Percentiles rank a stretch among this genome's conserved stretches.
Conservation (phyloP, 2,888 invertebrate species). For the Stenodera caucasica region DNA sequence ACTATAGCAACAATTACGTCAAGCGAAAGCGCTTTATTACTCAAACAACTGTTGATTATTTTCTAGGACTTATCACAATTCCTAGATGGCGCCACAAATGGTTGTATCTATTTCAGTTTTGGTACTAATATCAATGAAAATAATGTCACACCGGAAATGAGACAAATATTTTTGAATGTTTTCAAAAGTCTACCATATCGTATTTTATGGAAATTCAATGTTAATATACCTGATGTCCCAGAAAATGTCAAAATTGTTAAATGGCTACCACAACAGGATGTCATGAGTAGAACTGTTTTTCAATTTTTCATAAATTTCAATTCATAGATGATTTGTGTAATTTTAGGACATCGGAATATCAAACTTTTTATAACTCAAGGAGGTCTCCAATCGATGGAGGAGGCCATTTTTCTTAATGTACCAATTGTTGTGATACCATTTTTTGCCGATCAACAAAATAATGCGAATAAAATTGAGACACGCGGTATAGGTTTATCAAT, state of each 20-base stretch:
- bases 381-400: slow-evolving; percentile 38
- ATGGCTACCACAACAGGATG: slow-evolving; percentile 47
- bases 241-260: slow-evolving; percentile 44
- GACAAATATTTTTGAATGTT: slow-evolving; percentile 12
- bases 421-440: slow-evolving; percentile 37
- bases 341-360: slow-evolving; percentile 52
- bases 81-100: slow-evolving; percentile 30
- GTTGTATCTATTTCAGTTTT: slow-evolving; percentile 37
- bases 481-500: slow-evolving; percentile 14
- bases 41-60: not conserved
- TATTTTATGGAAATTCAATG: slow-evolving; percentile 23
- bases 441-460: slow-evolving; percentile 35
- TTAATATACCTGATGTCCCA: slow-evolving; percentile 31
- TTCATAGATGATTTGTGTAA: too few species aligned
- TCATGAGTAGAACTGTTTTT: too few species aligned
- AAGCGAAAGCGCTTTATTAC: too few species aligned
- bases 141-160: slow-evolving; percentile 10
- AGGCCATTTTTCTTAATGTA: slow-evolving; percentile 28
- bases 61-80: slow-evolving; percentile 33
- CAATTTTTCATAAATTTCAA: too few species aligned
- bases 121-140: slow-evolving; percentile 24
- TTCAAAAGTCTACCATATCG: slow-evolving; percentile 25
- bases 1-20: too few species aligned
- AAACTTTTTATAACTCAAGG: slow-evolving; percentile 51
- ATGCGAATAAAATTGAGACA: slow-evolving; percentile 29